These are phyloP conservation scores for Drosophila anomelani DNA, from an alignment of 2,888 invertebrate species.

Conservation along the genomic window DNA sequence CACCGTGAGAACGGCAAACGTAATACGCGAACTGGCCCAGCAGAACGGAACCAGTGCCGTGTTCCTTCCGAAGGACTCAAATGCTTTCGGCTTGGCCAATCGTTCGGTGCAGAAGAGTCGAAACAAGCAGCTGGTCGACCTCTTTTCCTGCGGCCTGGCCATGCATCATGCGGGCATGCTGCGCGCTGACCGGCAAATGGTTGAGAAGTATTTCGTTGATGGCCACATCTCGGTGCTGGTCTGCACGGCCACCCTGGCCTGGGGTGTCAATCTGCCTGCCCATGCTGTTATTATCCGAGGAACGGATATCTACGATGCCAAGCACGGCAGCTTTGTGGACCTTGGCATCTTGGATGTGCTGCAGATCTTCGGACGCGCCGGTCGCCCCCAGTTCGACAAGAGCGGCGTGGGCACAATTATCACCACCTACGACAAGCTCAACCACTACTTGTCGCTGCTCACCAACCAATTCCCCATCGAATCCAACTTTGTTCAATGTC, in stretches of 20 bases:
- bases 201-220: conserved; percentile 95
- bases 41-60: conserved; percentile 89
- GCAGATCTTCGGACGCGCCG: conserved; percentile 99
- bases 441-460: conserved; percentile 96
- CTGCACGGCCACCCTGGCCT: conserved; percentile 98
- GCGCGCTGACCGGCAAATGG: conserved; percentile 93
- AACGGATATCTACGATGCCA: conserved; percentile 98
- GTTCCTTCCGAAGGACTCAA: conserved; percentile 89
- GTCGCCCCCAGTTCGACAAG: conserved; percentile 98
- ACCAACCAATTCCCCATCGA: conserved; percentile 99
- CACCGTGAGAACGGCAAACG: conserved; percentile 94
- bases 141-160: conserved; percentile 94
- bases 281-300: conserved; percentile 93
- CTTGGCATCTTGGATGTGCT: conserved; percentile 98
- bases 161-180: conserved; percentile 99
- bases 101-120: conserved; percentile 90
- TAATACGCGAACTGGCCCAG: conserved; percentile 92
- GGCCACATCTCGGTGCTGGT: conserved; percentile 95
- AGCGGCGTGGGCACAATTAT: conserved; percentile 98
- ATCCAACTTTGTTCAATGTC: conserved; percentile 95
- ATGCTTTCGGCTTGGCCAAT: conserved; percentile 88
- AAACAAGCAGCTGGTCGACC: conserved; percentile 92
- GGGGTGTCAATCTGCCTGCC: conserved; percentile 99
- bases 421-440: conserved; percentile 95
- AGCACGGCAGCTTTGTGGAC: conserved; percentile 96